phyloP scores from a whole-genome alignment of 2,888 invertebrate genomes.

The Cecidostiba fungosa region DNA sequence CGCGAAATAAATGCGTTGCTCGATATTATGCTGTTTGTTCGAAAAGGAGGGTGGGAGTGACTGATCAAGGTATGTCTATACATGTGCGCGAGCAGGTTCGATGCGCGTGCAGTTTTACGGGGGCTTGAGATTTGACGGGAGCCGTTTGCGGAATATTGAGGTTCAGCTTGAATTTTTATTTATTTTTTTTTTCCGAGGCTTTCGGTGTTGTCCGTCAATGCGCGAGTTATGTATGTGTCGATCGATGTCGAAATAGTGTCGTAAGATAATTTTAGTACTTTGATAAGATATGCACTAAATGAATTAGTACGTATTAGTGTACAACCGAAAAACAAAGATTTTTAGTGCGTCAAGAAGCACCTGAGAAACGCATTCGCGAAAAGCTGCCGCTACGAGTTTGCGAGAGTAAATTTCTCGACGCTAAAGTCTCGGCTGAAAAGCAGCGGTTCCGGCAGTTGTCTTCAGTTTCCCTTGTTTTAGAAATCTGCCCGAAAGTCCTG shows the following conservation, averaged over 20 bases:
- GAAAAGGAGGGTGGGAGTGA: neutral
- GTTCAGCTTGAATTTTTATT: no score
- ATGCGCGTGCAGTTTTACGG: neutral
- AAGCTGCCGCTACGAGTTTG: neutral
- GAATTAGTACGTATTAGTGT: neutral
- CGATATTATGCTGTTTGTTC: neutral
- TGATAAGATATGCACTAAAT: neutral
- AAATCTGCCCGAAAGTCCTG: constrained; percentile 2
- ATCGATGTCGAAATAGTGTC: no score
- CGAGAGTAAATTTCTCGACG: constrained; percentile 31
- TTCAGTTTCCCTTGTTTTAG: neutral
- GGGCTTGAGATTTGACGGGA: neutral
- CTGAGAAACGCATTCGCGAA: neutral
- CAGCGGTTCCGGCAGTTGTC: neutral
- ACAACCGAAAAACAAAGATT: no score
- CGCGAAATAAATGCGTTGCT: neutral
- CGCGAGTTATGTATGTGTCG: no score
- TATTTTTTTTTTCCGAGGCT: no score
- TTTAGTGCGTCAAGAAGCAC: neutral
- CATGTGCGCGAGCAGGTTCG: no score
- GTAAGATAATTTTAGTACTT: no score
- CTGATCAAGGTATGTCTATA: neutral
- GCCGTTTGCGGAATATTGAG: neutral
- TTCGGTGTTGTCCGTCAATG: no score
- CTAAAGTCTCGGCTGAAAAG: neutral